Evolutionary conservation across 2,113 vertebrate genomes (phyloP), one percentile per base, ranked within the genome.

Genomic region (Sakesphorus luctuosus): DNA sequence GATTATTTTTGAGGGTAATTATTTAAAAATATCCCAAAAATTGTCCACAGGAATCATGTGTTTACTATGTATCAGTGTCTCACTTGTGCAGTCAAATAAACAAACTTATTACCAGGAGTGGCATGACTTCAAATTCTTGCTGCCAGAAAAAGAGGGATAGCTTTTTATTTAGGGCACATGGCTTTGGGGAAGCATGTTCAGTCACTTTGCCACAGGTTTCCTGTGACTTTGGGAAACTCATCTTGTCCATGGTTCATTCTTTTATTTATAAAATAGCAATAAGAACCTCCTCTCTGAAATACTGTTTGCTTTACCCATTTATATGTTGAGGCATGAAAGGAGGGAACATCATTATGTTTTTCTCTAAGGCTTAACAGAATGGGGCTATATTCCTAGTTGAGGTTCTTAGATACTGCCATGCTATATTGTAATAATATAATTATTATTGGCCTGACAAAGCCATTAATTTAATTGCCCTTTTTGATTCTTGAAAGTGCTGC

Each of bases 381-480:
- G 12, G 84, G 35, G 16, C 23, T 20, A 11, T 35, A 26, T 58
- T 89, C 31, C 75, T 69, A 24, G 49, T 18, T 87, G 73, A 76
- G 46, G 25, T 11, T 84, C 76, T 91, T 84, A 72, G 68, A 55
- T 81, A 47, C 35, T 81, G 44, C 28, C n/a, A 49, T 53, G 36
- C 28, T 53, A 18, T 84, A 44, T 21, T 65, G 13, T 59, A 79
- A 67, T 47, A 90, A 94, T 62, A 68, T 25, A 84, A 66, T 83
- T 82, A 76, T 62, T 77, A 68, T 65, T 88, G 31, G 24, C 67
- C 17, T 93, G 76, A 75, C 35, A 84, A 90, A 85, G 43, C 2
- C 35, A 71, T 90, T 90, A 81, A 84, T 90, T 90, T 77, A 95
- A 86, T 90, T 90, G 18, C 13, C 72, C 26, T 84, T 86, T 93